A percentile compares a stretch with the other conserved stretches of the same genome.
Conservation (phyloP, 2,797 vertebrate genomes). For the Heliangelus exortis region DNA sequence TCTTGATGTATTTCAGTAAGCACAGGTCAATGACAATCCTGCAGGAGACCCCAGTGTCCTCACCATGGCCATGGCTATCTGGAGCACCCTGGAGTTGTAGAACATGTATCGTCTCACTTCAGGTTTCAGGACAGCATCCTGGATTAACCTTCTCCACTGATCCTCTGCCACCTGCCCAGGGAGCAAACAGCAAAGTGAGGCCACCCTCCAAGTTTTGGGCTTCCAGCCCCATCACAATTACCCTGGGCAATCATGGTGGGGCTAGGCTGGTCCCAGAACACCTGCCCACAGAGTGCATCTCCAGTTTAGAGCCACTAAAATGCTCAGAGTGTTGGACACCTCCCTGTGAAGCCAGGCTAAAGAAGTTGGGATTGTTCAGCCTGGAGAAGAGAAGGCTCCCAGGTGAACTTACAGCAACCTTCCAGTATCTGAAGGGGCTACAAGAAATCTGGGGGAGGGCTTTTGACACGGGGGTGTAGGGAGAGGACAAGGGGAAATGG, state of each 20-base stretch:
- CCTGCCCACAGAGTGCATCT: rapidly evolving
- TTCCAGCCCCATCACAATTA: background rate
- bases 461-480: no score
- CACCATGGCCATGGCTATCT: constrained; percentile 76
- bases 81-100: constrained; percentile 79
- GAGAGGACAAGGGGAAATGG: no score
- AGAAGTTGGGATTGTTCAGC: no score
- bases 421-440: no score
- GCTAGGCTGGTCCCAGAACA: background rate
- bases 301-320: background rate
- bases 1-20: background rate
- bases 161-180: constrained; percentile 58
- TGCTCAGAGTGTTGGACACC: no score
- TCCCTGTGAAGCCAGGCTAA: no score
- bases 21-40: background rate
- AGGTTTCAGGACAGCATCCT: constrained; percentile 74
- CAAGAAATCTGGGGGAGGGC: no score
- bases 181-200: background rate
- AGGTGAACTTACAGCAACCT: no score
- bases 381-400: no score
- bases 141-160: constrained; percentile 69
- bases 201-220: background rate
- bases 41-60: background rate
- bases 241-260: rapidly evolving
- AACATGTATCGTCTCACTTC: constrained; percentile 76